A percentile compares a stretch with the other conserved stretches of the same genome.
Evolutionary conservation across 2,888 invertebrate species (phyloP).

Genomic region (Drosophila limbata): DNA sequence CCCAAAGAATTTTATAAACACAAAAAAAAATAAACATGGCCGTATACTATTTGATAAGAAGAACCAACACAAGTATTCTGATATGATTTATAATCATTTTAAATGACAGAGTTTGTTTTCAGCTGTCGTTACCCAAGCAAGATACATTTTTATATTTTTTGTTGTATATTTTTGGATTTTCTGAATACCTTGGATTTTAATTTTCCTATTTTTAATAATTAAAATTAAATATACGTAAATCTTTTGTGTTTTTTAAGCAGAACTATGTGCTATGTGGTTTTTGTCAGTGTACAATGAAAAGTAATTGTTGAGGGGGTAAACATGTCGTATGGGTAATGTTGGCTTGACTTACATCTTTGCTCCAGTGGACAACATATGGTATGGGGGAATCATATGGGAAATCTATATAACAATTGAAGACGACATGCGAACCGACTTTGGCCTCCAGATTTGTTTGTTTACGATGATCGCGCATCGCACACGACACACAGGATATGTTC

Average conservation of each 20-base stretch:
- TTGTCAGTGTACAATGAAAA: neutral
- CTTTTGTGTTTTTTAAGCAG: too few relatives aligned
- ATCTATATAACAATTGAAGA: constrained; percentile 88
- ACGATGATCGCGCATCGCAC: constrained; percentile 77
- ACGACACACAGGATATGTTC: constrained; percentile 83
- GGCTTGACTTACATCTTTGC: constrained; percentile 91
- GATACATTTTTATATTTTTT: too few relatives aligned
- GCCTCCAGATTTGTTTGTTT: constrained; percentile 83
- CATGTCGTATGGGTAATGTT: constrained; percentile 18
- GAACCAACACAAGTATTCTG: too few relatives aligned
- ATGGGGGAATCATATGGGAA: constrained; percentile 94
- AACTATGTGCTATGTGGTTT: neutral
- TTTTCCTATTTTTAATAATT: too few relatives aligned
- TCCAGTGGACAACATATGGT: constrained; percentile 95
- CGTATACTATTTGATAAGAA: neutral
- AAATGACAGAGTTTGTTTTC: too few relatives aligned
- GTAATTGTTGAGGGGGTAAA: constrained; percentile 4
- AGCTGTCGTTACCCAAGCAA: too few relatives aligned
- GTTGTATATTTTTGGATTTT: too few relatives aligned
- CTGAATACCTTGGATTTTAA: too few relatives aligned
- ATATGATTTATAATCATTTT: too few relatives aligned
- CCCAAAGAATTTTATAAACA: too few relatives aligned
- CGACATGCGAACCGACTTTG: constrained; percentile 85
- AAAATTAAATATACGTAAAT: too few relatives aligned
- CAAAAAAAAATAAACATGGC: too few relatives aligned